Evolutionary conservation across 2,113 vertebrate genomes (phyloP).

Genomic region (Cyprinodon tularosa): DNA sequence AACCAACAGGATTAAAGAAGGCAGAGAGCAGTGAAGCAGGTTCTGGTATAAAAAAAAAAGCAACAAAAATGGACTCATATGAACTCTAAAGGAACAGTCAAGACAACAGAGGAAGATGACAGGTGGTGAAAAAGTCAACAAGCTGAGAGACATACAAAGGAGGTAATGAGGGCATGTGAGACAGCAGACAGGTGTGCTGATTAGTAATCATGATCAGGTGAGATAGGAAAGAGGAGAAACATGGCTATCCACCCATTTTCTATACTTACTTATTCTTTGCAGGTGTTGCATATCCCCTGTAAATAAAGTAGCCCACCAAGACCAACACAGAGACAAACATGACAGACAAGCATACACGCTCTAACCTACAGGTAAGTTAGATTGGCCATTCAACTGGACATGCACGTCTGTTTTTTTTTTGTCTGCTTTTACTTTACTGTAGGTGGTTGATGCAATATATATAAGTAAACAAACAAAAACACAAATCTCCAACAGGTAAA

Average conservation of each 20-base stretch:
- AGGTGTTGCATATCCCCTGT: neutral
- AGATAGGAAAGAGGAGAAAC: neutral
- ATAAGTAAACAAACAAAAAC: neutral
- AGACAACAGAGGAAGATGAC: neutral
- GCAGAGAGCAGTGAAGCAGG: neutral
- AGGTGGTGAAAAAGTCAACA: neutral
- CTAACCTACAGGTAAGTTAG: neutral
- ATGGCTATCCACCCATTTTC: neutral
- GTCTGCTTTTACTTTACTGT: neutral
- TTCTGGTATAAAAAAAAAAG: neutral
- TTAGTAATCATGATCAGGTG: neutral
- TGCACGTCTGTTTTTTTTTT: neutral
- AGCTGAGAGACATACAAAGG: neutral
- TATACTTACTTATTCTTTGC: neutral
- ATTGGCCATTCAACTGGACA: neutral
- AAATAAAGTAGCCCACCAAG: neutral
- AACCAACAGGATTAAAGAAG: neutral
- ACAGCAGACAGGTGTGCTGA: neutral
- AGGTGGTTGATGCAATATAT: neutral
- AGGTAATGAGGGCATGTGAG: neutral
- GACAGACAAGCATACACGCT: neutral
- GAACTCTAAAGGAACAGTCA: neutral
- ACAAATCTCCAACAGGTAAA: neutral
- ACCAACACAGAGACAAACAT: neutral
- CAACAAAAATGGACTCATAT: neutral